A percentile compares a stretch with the other conserved stretches of the same genome.
These are phyloP conservation scores for Venusia cambrica DNA, from an alignment of 2,888 invertebrate species.

Conservation along the genomic window DNA sequence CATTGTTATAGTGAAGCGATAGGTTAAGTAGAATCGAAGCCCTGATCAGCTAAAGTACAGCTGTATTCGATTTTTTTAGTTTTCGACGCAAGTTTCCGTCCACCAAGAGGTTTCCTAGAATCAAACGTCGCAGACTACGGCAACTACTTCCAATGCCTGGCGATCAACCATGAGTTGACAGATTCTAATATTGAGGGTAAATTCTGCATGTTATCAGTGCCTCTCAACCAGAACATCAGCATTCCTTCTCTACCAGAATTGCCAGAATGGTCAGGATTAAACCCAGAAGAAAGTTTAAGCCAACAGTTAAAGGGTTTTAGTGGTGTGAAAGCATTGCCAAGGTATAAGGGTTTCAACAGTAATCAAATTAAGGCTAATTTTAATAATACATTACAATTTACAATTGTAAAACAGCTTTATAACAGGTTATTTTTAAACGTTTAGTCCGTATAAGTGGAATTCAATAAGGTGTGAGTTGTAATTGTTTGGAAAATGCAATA, in stretches of 20 bases:
- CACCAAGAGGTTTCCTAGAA: slow-evolving; percentile 48
- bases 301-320: slow-evolving; percentile 4
- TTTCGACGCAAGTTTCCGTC: slow-evolving; percentile 50
- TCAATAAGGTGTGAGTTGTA: no score
- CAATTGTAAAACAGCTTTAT: no score
- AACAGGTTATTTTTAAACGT: no score
- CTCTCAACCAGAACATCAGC: slow-evolving; percentile 40
- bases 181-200: slow-evolving; percentile 50
- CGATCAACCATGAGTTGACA: slow-evolving; percentile 37
- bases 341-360: no score
- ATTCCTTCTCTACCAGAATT: no score
- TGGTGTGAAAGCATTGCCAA: slow-evolving; percentile 2
- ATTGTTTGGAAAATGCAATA: no score
- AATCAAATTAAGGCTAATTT: no score
- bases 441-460: no score
- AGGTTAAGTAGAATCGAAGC: no score
- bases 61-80: slow-evolving; percentile 44
- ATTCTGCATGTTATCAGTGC: slow-evolving; percentile 52
- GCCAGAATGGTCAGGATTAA: slow-evolving; percentile 33
- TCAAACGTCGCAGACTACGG: slow-evolving; percentile 50
- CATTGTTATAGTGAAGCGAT: no score
- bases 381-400: no score
- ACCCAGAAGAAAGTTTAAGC: slow-evolving; percentile 7
- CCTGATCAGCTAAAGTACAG: no score
- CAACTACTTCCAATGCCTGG: slow-evolving; percentile 53